Percentiles rank a stretch among this genome's conserved stretches.
Evolutionary conservation across 2,113 vertebrate genomes (phyloP).

Genomic region (Pomatorhinus ruficollis): DNA sequence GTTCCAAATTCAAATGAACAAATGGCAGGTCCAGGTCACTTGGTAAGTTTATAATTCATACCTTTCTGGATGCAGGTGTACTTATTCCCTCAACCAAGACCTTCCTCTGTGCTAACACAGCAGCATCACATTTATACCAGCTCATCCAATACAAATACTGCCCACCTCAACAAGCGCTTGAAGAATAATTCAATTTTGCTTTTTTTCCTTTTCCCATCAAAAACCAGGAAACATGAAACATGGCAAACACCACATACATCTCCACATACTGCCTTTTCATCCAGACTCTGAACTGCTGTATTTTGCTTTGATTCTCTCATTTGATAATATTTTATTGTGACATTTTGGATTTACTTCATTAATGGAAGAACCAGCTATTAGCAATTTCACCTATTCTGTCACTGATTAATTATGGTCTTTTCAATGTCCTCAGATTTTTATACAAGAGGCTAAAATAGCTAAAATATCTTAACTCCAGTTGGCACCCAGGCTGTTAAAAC

Average conservation of each 20-base stretch:
- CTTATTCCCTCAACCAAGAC: neutral
- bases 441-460: neutral
- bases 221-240: neutral
- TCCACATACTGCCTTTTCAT: neutral
- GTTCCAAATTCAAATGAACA: neutral
- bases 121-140: neutral
- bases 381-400: neutral
- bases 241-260: fast-evolving
- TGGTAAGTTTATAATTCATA: neutral
- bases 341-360: neutral
- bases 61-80: neutral
- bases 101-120: neutral
- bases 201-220: neutral
- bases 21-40: neutral
- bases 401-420: neutral
- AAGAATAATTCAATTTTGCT: neutral
- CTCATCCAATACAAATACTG: neutral
- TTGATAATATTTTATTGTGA: neutral
- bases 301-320: neutral
- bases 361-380: neutral
- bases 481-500: neutral
- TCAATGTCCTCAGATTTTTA: neutral
- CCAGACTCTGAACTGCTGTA: neutral
- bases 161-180: neutral
- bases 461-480: neutral